These are phyloP conservation scores for Trichonephila clavipes DNA, from an alignment of 1,140 invertebrate genomes.

Conservation along the genomic window DNA sequence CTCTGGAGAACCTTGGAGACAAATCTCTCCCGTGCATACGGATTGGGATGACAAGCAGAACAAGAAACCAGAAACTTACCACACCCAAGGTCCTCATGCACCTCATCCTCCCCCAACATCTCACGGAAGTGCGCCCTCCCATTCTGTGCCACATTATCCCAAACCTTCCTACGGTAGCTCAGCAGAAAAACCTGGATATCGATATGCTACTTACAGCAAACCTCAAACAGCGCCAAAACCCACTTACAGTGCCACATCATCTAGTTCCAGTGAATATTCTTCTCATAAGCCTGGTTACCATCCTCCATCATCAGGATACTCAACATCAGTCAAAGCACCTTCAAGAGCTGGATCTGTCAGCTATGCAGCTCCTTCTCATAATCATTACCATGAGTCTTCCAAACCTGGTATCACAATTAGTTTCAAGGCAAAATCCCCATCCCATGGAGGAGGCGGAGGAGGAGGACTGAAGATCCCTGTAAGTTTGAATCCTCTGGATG, in stretches of 20 bases:
- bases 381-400: not conserved
- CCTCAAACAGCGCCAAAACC: not conserved
- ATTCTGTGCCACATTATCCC: not conserved
- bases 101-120: conserved; percentile 46
- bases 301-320: conserved; percentile 46
- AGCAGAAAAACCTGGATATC: conserved; percentile 32
- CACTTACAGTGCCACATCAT: not conserved
- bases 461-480: conserved; percentile 60
- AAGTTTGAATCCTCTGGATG: conserved; percentile 61
- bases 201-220: not conserved
- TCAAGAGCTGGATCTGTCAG: conserved; percentile 57
- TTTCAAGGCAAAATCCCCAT: conserved; percentile 45
- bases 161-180: conserved; percentile 8
- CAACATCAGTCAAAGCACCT: conserved; percentile 36
- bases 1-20: conserved; percentile 47
- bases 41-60: conserved; percentile 68
- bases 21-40: not conserved
- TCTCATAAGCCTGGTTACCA: conserved; percentile 44
- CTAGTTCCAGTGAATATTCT: conserved; percentile 33
- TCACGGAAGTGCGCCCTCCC: not conserved
- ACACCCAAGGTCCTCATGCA: not conserved
- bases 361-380: conserved; percentile 23
- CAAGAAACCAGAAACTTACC: conserved; percentile 34
- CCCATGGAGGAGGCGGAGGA: not conserved
- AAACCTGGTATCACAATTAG: conserved; percentile 67